phyloP scores from a whole-genome alignment of 2,888 invertebrate genomes.

The Euzophera pinguis region DNA sequence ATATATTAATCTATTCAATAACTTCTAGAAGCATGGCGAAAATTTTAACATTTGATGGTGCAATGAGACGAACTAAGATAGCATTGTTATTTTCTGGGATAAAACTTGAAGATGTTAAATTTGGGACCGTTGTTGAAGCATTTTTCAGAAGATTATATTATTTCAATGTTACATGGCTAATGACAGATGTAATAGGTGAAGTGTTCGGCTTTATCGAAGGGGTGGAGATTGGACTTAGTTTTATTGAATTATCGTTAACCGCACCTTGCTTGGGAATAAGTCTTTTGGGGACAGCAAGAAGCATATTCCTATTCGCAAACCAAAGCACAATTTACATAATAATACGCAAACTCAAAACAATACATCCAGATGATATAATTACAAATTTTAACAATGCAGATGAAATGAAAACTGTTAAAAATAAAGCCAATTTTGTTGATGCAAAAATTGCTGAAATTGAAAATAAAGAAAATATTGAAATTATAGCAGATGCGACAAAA shows the following conservation, averaged over 20 bases:
- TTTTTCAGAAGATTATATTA: conserved; percentile 35
- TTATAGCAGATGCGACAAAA: conserved; percentile 33
- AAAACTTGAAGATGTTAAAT: conserved; percentile 24
- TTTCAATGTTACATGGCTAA: conserved; percentile 40
- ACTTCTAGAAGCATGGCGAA: conserved; percentile 15
- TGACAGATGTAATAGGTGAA: conserved; percentile 47
- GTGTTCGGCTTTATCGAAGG: conserved; percentile 44
- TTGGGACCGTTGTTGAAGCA: conserved; percentile 20
- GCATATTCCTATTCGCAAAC: conserved; percentile 35
- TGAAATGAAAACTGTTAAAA: conserved; percentile 2
- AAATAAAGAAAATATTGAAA: conserved; percentile 16
- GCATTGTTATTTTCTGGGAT: conserved; percentile 47
- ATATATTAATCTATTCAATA: too few relatives aligned
- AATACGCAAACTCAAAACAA: conserved; percentile 37
- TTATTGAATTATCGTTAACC: conserved; percentile 44
- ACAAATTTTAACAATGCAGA: conserved; percentile 13
- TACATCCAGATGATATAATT: conserved; percentile 34
- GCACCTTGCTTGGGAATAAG: conserved; percentile 49
- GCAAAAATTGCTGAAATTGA: too few relatives aligned
- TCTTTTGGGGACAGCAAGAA: conserved; percentile 43
- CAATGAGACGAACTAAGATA: conserved; percentile 34
- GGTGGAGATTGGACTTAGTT: conserved; percentile 33
- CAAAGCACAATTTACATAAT: conserved; percentile 32
- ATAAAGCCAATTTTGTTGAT: too few relatives aligned
- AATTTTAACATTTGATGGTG: conserved; percentile 31